Evolutionary conservation across 2,888 invertebrate genomes (phyloP).

Genomic region (Byasa hedistus): DNA sequence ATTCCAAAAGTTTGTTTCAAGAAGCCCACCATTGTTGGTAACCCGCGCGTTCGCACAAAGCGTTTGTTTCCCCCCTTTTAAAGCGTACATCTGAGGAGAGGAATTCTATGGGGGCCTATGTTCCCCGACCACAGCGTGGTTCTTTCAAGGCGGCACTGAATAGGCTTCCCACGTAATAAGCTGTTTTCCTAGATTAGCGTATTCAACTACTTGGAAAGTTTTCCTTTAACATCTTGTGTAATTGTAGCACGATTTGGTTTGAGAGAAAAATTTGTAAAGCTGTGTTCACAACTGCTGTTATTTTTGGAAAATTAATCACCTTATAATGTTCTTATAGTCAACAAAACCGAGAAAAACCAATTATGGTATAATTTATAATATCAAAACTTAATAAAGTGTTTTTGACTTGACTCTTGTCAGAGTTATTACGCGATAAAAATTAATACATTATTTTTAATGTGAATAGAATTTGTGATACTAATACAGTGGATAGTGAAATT

Average conservation of each 20-base stretch:
- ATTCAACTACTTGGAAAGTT: slow-evolving; percentile 26
- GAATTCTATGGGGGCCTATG: slow-evolving; percentile 30
- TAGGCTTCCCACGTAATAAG: slow-evolving; percentile 27
- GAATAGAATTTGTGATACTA: too few relatives aligned
- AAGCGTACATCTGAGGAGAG: slow-evolving; percentile 29
- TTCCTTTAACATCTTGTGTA: slow-evolving; percentile 23
- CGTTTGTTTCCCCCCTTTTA: slow-evolving; percentile 30
- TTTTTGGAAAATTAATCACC: too few relatives aligned
- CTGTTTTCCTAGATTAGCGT: slow-evolving; percentile 31
- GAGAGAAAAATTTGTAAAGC: neutral
- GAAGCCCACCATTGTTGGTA: slow-evolving; percentile 22
- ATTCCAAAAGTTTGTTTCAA: slow-evolving; percentile 39
- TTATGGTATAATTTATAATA: too few relatives aligned
- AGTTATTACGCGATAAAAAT: too few relatives aligned
- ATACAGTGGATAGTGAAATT: too few relatives aligned
- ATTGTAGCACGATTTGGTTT: slow-evolving; percentile 9
- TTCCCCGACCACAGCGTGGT: slow-evolving; percentile 26
- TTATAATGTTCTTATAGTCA: too few relatives aligned
- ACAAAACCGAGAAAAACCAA: too few relatives aligned
- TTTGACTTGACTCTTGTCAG: too few relatives aligned
- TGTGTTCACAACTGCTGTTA: neutral
- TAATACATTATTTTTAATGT: too few relatives aligned
- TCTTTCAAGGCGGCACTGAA: slow-evolving; percentile 29
- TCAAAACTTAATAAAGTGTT: too few relatives aligned
- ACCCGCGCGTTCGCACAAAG: slow-evolving; percentile 28